phyloP scores from a whole-genome alignment of 2,888 invertebrate species.

The Crocallis elinguaria region DNA sequence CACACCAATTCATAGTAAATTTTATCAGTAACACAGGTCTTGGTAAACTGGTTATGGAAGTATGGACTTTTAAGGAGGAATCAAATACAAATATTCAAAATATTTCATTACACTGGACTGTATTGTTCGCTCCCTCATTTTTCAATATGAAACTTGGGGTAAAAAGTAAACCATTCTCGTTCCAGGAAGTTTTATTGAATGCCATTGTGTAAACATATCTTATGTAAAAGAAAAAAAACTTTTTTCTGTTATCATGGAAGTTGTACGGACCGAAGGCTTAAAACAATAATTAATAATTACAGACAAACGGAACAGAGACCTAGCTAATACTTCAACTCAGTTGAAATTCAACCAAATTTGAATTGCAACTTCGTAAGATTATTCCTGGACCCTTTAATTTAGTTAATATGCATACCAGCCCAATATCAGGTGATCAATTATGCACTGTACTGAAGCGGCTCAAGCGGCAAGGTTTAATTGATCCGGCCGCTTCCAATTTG shows the following conservation, averaged over 20 bases:
- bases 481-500: slow-evolving; percentile 57
- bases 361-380: not conserved
- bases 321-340: too few relatives aligned
- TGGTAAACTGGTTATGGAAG: slow-evolving; percentile 46
- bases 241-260: too few relatives aligned
- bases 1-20: slow-evolving; percentile 2
- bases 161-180: slow-evolving; percentile 13
- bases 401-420: slow-evolving; percentile 22
- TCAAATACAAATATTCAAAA: slow-evolving; percentile 78
- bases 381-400: slow-evolving; percentile 10
- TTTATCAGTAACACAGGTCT: slow-evolving; percentile 37
- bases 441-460: slow-evolving; percentile 39
- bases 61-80: slow-evolving; percentile 56
- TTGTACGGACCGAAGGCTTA: too few relatives aligned
- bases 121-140: slow-evolving; percentile 63
- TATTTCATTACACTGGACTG: slow-evolving; percentile 71
- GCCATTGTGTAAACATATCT: too few relatives aligned
- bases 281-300: too few relatives aligned
- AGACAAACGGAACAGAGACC: not conserved
- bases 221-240: too few relatives aligned
- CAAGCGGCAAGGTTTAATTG: slow-evolving; percentile 45
- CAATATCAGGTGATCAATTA: slow-evolving; percentile 42
- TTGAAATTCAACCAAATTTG: too few relatives aligned
- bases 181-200: not conserved
- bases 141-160: slow-evolving; percentile 53